These are phyloP conservation scores for Buathra laborator DNA, from an alignment of 2,888 invertebrate genomes.

Conservation along the genomic window DNA sequence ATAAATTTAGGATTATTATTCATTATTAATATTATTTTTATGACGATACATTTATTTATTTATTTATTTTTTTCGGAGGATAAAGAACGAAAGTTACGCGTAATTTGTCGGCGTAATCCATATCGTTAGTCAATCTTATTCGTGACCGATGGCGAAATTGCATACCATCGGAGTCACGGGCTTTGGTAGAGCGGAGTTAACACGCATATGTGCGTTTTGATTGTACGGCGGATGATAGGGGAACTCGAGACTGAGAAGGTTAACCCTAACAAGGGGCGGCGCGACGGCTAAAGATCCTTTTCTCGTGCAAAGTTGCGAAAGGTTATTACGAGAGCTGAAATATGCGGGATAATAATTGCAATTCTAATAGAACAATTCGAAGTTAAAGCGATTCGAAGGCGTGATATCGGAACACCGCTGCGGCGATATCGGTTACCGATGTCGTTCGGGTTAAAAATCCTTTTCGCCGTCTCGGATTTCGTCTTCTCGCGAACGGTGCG, in stretches of 20 bases:
- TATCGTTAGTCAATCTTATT: constrained; percentile 28
- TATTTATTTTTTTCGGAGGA: not conserved
- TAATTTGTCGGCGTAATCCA: not conserved
- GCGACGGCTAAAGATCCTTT: not conserved
- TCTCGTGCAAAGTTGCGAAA: constrained; percentile 15
- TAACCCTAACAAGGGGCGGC: not conserved
- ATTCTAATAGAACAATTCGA: constrained; percentile 16
- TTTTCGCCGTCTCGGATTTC: constrained; percentile 76
- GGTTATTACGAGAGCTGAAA: not conserved
- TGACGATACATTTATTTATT: too few relatives aligned
- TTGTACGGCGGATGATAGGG: constrained; percentile 1
- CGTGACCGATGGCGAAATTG: constrained; percentile 45
- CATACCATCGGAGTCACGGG: constrained; percentile 57
- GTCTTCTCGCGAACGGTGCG: constrained; percentile 71
- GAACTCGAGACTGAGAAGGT: constrained; percentile 18
- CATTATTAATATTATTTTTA: too few relatives aligned
- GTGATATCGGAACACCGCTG: constrained; percentile 8
- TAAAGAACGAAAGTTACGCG: not conserved
- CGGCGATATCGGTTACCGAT: constrained; percentile 16
- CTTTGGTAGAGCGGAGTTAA: constrained; percentile 28
- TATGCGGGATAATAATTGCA: not conserved
- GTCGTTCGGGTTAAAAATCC: constrained; percentile 68
- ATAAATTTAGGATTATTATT: too few relatives aligned
- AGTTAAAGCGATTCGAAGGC: not conserved
- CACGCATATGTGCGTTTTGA: constrained; percentile 3